Percentiles rank a stretch among this genome's conserved stretches.
phyloP scores from a whole-genome alignment of 1,140 invertebrate genomes.

The Drosophila fuyamai region DNA sequence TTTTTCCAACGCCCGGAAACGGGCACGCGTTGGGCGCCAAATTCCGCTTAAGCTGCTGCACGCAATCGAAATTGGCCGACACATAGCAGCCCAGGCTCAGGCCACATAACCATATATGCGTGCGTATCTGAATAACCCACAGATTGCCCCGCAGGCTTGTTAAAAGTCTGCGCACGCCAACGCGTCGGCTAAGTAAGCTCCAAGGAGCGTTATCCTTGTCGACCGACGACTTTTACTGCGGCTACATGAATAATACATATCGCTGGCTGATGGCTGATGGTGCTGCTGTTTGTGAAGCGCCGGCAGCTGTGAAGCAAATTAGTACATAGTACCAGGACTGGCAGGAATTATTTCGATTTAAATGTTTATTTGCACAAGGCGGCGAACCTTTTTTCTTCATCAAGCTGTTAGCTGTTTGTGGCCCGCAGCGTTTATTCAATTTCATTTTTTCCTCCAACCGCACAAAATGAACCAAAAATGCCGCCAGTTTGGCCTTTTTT shows the following conservation, averaged over 20 bases:
- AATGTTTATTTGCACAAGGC: conserved; percentile 65
- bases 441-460: conserved; percentile 20
- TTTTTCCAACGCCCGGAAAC: neutral
- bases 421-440: conserved; percentile 67
- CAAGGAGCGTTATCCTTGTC: conserved; percentile 54
- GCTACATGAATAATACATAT: conserved; percentile 76
- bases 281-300: conserved; percentile 48
- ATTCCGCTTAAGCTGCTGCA: conserved; percentile 25
- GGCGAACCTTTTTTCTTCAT: conserved; percentile 7
- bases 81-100: neutral
- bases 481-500: conserved; percentile 44
- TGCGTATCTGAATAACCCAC: conserved; percentile 16
- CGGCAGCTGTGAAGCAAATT: conserved; percentile 71
- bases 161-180: conserved; percentile 80
- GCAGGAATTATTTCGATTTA: conserved; percentile 68
- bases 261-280: conserved; percentile 2
- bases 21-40: conserved; percentile 3
- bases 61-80: conserved; percentile 45
- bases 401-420: conserved; percentile 44
- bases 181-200: conserved; percentile 67
- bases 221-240: conserved; percentile 73
- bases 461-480: conserved; percentile 29
- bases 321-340: conserved; percentile 63
- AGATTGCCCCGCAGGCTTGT: conserved; percentile 39
- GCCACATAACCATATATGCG: neutral